These are phyloP conservation scores for Thunnus thynnus DNA, from an alignment of 2,113 vertebrate species.

Conservation along the genomic window DNA sequence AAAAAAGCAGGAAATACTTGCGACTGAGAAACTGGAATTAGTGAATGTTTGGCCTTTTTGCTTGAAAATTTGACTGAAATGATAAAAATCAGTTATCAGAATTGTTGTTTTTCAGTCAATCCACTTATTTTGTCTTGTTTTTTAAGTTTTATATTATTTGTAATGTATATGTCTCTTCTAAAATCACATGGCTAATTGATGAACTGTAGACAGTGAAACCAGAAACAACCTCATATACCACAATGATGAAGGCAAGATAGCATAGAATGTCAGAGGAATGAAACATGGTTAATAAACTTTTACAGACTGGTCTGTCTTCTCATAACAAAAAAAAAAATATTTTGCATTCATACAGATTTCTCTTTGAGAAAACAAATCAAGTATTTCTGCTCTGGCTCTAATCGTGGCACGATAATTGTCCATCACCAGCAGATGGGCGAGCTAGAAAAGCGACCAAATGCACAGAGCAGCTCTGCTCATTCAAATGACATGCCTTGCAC, in stretches of 20 bases:
- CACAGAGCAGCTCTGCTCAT: conserved; percentile 70
- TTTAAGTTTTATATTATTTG: not conserved
- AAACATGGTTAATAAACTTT: not conserved
- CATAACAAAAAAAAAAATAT: conserved; percentile 27
- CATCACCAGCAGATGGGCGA: conserved; percentile 67
- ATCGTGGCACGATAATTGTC: conserved; percentile 71
- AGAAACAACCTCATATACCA: conserved; percentile 20
- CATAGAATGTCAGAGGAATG: conserved; percentile 16
- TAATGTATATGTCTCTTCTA: not conserved
- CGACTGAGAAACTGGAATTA: no score
- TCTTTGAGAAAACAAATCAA: conserved; percentile 21
- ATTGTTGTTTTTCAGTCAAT: no score
- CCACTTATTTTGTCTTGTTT: no score
- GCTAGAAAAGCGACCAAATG: conserved; percentile 63
- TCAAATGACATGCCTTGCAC: conserved; percentile 81
- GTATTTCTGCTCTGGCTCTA: conserved; percentile 71
- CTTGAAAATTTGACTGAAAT: no score
- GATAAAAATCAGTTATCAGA: no score
- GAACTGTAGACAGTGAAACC: not conserved
- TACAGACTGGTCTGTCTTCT: not conserved
- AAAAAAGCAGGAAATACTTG: no score
- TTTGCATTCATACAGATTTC: conserved; percentile 28
- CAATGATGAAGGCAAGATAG: not conserved
- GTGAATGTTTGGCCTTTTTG: no score
- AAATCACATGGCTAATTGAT: not conserved